Evolutionary conservation across 2,888 invertebrate species (phyloP), one percentile per base, ranked within the genome.

Genomic region (Eurois occulta): DNA sequence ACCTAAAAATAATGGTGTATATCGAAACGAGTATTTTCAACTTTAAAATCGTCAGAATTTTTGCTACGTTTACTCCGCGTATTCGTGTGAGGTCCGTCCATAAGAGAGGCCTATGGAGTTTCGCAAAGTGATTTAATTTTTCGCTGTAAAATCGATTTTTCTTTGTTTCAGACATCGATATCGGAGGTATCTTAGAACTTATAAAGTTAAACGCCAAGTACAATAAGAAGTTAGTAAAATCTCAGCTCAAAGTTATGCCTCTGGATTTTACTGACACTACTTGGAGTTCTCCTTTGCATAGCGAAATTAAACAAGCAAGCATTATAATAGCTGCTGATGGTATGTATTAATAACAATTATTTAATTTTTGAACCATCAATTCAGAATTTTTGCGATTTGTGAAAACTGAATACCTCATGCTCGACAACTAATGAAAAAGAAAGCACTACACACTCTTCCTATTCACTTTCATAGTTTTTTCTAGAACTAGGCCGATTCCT

Each of bases 251-350:
- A 83, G 97, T 98, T 1, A 92, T 97, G 89, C 97, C 98, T 85
- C 94, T 98, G 66, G 97, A 99, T 92, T 99, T 99, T 90, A 97
- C 97, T 55, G 95, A 97, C 32, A 91, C 96, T 11, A 93, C 96
- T 65, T 98, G 98, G 97, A 95, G 97, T 60, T 75, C 91, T 21
- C 95, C 97, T 62, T 94, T 98, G 32, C 87, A 94, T 6, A 92
- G 95, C 32, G 97, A 97, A 87, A 95, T 98, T 76, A 95, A 97
- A 78, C 93, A 97, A 35, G 97, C 97, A 7, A 97, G 98, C 84
- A 95, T 98, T 52, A 96, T 99, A 79, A 95, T 99, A 88, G 98
- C 98, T 78, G 99, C 98, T 46, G 99, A 99, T 97, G 98, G 98
- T 98, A 96, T 94, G 96, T 93, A 72, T 7, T 71, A 21, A 43